phyloP scores from a whole-genome alignment of 1,140 invertebrate genomes.

The Grapholita molesta region DNA sequence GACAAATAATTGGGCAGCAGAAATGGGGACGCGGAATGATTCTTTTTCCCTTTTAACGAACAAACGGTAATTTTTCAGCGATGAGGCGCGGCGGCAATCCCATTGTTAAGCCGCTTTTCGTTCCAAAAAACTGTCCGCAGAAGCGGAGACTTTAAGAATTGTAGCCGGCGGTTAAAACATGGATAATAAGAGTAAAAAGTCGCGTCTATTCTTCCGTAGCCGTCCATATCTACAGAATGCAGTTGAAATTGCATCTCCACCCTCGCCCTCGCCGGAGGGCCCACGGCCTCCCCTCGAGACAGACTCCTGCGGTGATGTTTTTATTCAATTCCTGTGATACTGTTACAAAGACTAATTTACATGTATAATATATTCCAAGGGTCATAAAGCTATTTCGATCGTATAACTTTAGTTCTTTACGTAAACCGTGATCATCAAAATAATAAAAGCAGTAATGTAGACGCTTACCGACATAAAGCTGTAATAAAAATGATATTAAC shows the following conservation, averaged over 20 bases:
- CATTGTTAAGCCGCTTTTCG: not conserved
- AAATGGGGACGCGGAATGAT: conserved; percentile 47
- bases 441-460: conserved; percentile 11
- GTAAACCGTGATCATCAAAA: conserved; percentile 4
- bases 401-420: conserved; percentile 2
- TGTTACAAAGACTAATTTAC: conserved; percentile 47
- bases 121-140: conserved; percentile 18
- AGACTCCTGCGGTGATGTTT: conserved; percentile 43
- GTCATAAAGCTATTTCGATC: conserved; percentile 17
- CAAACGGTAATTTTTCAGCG: conserved; percentile 37
- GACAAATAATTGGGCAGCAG: conserved; percentile 44
- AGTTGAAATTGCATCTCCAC: conserved; percentile 54
- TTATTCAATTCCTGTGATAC: conserved; percentile 50
- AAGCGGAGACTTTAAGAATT: conserved; percentile 20
- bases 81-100: conserved; percentile 28
- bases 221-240: conserved; percentile 43
- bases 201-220: conserved; percentile 26
- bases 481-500: conserved; percentile 25
- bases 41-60: conserved; percentile 5
- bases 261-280: conserved; percentile 27
- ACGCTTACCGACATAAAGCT: conserved; percentile 24
- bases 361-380: conserved; percentile 40
- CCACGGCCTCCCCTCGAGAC: conserved; percentile 26
- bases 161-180: conserved; percentile 23
- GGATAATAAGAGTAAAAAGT: conserved; percentile 39